Evolutionary conservation across 2,888 invertebrate species (phyloP).

Genomic region (Oxytorus armatus): DNA sequence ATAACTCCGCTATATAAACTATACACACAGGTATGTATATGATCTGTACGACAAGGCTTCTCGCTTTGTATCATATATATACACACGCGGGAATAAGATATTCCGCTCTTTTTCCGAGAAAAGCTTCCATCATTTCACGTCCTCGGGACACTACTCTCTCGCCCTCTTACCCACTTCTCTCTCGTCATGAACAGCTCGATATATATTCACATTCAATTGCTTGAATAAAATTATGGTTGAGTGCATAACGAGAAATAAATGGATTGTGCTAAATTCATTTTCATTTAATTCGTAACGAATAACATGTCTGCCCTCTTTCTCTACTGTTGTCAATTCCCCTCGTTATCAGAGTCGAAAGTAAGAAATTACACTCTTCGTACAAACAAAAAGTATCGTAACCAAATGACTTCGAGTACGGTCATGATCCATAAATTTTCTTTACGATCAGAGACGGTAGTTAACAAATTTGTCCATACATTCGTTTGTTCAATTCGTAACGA

Average conservation of each 20-base stretch:
- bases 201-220: neutral
- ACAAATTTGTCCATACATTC: too few species aligned
- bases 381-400: too few species aligned
- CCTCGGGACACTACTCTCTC: neutral
- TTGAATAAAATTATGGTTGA: neutral
- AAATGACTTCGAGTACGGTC: too few species aligned
- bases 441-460: too few species aligned
- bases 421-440: too few species aligned
- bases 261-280: neutral
- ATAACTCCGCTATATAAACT: constrained; percentile 51
- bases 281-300: neutral
- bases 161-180: neutral
- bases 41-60: constrained; percentile 29
- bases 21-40: constrained; percentile 5
- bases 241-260: neutral
- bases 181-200: neutral
- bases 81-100: constrained; percentile 5
- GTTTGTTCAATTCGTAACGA: neutral
- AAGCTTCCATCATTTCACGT: constrained; percentile 27
- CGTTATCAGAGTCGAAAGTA: too few species aligned
- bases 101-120: constrained; percentile 29
- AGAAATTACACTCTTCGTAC: too few species aligned
- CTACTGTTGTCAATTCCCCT: too few species aligned
- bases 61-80: constrained; percentile 27
- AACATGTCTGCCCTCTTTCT: too few species aligned